A percentile compares a stretch with the other conserved stretches of the same genome.
Evolutionary conservation across 2,113 vertebrate species (phyloP).

Genomic region (Lanius ludovicianus): DNA sequence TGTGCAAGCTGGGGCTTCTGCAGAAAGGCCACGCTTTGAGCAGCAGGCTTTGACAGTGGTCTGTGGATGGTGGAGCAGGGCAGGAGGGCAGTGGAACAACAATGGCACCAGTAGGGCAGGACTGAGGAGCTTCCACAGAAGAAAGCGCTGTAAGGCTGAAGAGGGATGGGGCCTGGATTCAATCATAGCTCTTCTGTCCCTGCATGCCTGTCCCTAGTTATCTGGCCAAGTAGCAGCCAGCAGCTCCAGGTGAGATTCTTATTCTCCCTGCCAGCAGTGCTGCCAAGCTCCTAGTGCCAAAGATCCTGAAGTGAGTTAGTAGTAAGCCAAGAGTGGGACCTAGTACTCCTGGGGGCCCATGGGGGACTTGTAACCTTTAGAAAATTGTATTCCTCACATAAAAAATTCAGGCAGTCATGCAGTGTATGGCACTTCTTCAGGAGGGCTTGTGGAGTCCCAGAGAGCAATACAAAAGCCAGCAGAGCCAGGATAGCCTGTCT

Average conservation of each 20-base stretch:
- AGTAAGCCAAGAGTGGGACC: neutral
- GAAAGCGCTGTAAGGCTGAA: neutral
- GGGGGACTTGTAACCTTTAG: neutral
- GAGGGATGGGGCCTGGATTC: neutral
- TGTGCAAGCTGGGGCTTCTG: neutral
- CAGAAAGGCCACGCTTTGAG: rapidly evolving
- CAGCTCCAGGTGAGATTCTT: neutral
- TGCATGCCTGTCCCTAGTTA: neutral
- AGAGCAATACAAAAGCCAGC: neutral
- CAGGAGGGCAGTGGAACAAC: neutral
- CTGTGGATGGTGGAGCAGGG: neutral
- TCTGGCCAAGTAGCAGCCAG: neutral
- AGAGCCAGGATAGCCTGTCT: neutral
- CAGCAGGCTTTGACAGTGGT: neutral
- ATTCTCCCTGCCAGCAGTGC: neutral
- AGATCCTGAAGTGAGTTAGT: neutral
- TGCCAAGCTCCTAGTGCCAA: neutral
- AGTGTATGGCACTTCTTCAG: neutral
- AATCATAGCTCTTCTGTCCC: neutral
- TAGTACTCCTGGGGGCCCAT: neutral
- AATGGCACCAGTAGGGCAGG: neutral
- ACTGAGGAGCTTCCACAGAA: neutral
- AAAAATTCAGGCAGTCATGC: neutral
- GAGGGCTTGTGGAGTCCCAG: neutral
- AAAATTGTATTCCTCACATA: neutral